phyloP scores from a whole-genome alignment of 2,888 invertebrate species.

The Doris montereyensis region DNA sequence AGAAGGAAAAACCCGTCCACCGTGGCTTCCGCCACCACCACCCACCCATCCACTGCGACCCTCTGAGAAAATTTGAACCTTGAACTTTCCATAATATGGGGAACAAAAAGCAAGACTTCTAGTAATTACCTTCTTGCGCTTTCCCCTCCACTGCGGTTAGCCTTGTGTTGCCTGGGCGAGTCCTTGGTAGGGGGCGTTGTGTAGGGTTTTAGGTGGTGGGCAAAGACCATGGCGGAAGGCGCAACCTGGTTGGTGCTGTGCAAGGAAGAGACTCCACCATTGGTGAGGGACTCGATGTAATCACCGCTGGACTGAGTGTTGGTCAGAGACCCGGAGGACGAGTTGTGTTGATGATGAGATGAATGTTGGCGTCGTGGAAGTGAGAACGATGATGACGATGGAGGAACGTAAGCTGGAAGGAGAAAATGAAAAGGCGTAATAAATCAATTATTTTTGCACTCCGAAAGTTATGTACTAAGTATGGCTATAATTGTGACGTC shows the following conservation, averaged over 20 bases:
- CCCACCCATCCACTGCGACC: too few relatives aligned
- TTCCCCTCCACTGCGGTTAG: slow-evolving; percentile 26
- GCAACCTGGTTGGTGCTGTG: background rate
- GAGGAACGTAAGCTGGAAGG: slow-evolving; percentile 20
- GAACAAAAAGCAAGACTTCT: too few relatives aligned
- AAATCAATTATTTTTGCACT: too few relatives aligned
- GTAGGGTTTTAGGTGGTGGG: too few relatives aligned
- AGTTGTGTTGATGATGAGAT: background rate
- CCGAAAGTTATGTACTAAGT: too few relatives aligned
- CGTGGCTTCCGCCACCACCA: too few relatives aligned
- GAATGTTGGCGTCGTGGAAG: background rate
- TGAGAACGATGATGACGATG: slow-evolving; percentile 21
- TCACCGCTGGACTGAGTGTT: slow-evolving; percentile 3
- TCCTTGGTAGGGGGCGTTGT: slow-evolving; percentile 40
- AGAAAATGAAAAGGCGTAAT: too few relatives aligned
- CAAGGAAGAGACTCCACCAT: slow-evolving; percentile 24
- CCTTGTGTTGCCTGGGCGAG: background rate
- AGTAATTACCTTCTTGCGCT: slow-evolving; percentile 22
- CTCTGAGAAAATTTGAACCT: too few relatives aligned
- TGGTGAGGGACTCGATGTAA: slow-evolving; percentile 28
- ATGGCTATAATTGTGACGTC: too few relatives aligned
- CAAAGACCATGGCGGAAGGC: too few relatives aligned
- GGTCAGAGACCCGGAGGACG: background rate
- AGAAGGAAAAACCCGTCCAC: too few relatives aligned
- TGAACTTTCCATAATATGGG: too few relatives aligned